Percentiles rank a stretch among this genome's conserved stretches.
phyloP scores from a whole-genome alignment of 2,797 vertebrate species.

The Notamacropus eugenii region DNA sequence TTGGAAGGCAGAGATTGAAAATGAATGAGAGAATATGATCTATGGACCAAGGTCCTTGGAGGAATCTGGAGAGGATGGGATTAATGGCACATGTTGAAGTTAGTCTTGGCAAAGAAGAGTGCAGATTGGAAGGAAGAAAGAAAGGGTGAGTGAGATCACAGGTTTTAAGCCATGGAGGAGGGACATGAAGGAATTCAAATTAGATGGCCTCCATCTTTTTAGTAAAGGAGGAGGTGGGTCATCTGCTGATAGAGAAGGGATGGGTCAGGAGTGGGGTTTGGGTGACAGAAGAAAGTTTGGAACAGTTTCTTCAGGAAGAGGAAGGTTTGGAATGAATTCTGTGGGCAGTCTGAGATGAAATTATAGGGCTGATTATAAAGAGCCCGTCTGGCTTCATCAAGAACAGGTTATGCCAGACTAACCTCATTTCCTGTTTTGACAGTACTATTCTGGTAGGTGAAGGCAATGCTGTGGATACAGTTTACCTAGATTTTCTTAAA shows the following conservation, averaged over 20 bases:
- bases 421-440: neutral
- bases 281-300: neutral
- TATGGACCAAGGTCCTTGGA: neutral
- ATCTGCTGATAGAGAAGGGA: neutral
- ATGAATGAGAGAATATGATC: neutral
- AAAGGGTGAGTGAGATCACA: neutral
- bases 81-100: neutral
- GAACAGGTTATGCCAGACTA: neutral
- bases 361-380: neutral
- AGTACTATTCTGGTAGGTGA: neutral
- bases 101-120: neutral
- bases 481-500: neutral
- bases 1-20: neutral
- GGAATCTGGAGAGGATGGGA: neutral
- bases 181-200: neutral
- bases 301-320: neutral
- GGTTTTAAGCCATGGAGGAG: neutral
- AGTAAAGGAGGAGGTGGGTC: neutral
- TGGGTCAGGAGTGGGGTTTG: neutral
- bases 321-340: slow-evolving; percentile 46
- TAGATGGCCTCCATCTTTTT: neutral
- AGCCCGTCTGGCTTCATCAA: neutral
- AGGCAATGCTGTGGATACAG: neutral
- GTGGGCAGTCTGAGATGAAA: slow-evolving; percentile 28
- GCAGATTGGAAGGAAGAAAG: neutral